A percentile compares a stretch with the other conserved stretches of the same genome.
Conservation (phyloP, 1,140 invertebrate species). For the Brachionus plicatilis region DNA sequence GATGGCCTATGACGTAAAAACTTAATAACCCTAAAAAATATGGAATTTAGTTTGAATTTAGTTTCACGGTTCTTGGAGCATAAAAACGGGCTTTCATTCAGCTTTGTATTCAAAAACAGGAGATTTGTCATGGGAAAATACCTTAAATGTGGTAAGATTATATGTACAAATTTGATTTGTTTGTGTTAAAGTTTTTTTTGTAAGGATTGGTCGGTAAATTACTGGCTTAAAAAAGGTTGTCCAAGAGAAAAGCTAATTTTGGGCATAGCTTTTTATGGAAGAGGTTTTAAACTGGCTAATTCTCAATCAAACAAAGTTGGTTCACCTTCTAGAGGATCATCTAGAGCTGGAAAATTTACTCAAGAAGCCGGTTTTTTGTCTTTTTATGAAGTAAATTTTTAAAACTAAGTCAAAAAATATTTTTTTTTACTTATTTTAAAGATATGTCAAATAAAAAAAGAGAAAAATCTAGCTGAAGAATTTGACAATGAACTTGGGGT, state of each 20-base stretch:
- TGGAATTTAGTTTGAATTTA: constrained; percentile 45
- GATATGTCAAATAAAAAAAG: background rate
- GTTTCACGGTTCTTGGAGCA: constrained; percentile 35
- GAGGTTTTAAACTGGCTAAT: constrained; percentile 67
- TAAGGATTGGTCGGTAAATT: constrained; percentile 38
- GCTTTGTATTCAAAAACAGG: constrained; percentile 3
- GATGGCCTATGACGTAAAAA: constrained; percentile 70
- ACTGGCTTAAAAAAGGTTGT: constrained; percentile 70
- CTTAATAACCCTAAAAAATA: background rate
- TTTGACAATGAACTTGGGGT: constrained; percentile 64
- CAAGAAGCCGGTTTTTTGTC: constrained; percentile 82
- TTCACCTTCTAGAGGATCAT: background rate
- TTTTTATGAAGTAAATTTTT: constrained; percentile 68
- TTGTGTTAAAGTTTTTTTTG: constrained; percentile 76
- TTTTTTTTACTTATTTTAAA: constrained; percentile 52
- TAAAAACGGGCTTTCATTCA: constrained; percentile 31
- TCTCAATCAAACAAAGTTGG: background rate
- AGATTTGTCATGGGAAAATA: background rate
- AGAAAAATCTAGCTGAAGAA: constrained; percentile 52
- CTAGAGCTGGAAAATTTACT: constrained; percentile 61
- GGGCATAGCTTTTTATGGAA: constrained; percentile 79
- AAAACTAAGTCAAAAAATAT: background rate
- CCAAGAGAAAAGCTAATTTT: constrained; percentile 70
- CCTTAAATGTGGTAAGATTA: constrained; percentile 43
- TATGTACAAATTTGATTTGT: constrained; percentile 54